Conservation (phyloP, 2,113 vertebrate genomes). For the Albula goreensis region DNA sequence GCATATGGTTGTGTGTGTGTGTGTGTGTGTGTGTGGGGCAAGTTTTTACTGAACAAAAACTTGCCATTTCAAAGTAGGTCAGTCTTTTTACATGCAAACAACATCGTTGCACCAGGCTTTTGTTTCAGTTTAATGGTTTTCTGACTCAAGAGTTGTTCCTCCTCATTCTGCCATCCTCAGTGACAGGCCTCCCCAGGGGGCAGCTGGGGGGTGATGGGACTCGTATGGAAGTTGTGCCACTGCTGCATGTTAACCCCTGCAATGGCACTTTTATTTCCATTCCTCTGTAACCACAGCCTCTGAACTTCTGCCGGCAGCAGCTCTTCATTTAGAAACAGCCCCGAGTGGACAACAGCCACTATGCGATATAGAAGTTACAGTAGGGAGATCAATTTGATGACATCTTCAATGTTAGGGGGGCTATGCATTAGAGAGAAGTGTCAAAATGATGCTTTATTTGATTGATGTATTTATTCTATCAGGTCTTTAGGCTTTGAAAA, state of each 20-base stretch:
- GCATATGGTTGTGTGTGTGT: neutral
- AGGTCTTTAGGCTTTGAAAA: no score
- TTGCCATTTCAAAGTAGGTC: constrained; percentile 64
- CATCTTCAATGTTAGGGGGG: no score
- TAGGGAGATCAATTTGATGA: no score
- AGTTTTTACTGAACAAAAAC: constrained; percentile 45
- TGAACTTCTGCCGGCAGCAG: constrained; percentile 25
- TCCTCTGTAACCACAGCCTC: constrained; percentile 29
- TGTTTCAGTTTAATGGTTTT: constrained; percentile 60
- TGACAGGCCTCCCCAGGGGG: constrained; percentile 48
- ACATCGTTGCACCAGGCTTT: constrained; percentile 47
- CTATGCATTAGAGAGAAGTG: no score
- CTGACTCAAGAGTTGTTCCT: constrained; percentile 54
- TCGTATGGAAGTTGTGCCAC: constrained; percentile 60
- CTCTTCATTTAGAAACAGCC: constrained; percentile 27
- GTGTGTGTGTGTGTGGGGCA: constrained; percentile 2
- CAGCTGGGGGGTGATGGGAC: constrained; percentile 33
- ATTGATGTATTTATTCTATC: no score
- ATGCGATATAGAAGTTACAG: no score
- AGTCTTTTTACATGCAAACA: constrained; percentile 63
- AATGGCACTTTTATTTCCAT: constrained; percentile 35
- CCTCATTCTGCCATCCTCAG: constrained; percentile 57
- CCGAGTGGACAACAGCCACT: constrained; percentile 5
- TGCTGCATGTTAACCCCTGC: constrained; percentile 51
- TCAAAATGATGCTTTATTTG: no score